phyloP scores from a whole-genome alignment of 2,113 vertebrate species.

The Apteryx mantelli region DNA sequence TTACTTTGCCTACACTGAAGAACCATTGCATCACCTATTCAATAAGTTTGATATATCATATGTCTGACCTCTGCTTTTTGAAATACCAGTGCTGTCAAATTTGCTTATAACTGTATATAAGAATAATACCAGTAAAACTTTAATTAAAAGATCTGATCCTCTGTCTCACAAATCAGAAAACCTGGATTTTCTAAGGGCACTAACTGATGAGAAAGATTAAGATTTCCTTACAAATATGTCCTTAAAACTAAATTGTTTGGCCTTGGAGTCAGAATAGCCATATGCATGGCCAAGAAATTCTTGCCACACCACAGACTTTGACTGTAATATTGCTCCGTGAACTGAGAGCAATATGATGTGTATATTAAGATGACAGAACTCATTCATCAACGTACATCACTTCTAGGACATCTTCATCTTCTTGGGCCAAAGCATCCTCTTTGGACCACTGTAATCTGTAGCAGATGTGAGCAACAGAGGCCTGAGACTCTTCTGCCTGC shows the following conservation, averaged over 20 bases:
- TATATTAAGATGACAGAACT: neutral
- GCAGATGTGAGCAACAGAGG: neutral
- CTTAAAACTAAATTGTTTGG: neutral
- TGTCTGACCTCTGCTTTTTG: neutral
- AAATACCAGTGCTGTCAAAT: neutral
- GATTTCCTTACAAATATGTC: neutral
- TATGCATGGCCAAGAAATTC: neutral
- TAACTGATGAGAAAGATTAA: neutral
- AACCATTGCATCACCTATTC: neutral
- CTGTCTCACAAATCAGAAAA: neutral
- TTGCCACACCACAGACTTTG: neutral
- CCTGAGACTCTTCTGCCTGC: neutral
- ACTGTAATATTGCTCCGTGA: neutral
- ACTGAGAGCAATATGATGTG: neutral
- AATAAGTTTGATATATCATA: neutral
- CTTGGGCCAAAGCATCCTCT: neutral
- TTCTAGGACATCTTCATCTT: neutral
- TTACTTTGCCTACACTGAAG: neutral
- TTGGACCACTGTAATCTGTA: neutral
- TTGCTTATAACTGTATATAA: neutral
- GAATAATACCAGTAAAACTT: neutral
- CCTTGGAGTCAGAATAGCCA: neutral
- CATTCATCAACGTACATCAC: neutral
- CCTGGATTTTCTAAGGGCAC: neutral
- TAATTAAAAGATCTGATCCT: neutral